Conservation (phyloP, 2,113 vertebrate genomes). For the Stercorarius parasiticus region DNA sequence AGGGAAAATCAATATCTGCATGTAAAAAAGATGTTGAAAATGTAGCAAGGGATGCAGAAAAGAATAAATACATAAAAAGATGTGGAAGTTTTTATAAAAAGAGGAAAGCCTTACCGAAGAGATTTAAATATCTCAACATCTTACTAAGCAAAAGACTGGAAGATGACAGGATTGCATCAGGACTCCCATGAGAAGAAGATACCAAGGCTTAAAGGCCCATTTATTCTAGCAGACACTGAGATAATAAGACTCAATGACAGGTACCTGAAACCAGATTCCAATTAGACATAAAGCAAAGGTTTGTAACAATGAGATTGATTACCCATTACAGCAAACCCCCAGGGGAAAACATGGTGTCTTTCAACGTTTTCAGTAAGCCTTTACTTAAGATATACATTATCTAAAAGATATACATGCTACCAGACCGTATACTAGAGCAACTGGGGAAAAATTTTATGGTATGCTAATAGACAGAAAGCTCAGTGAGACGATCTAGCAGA, state of each 20-base stretch:
- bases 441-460: neutral
- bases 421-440: neutral
- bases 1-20: neutral
- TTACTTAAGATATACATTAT: neutral
- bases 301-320: neutral
- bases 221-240: conserved; percentile 12
- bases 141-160: neutral
- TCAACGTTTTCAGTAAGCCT: neutral
- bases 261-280: conserved; percentile 16
- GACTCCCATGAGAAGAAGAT: neutral
- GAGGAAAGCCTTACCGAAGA: neutral
- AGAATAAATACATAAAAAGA: neutral
- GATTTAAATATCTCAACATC: neutral
- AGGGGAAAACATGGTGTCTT: neutral
- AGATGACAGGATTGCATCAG: neutral
- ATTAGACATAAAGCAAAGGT: conserved; percentile 9
- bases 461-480: neutral
- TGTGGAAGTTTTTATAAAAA: neutral
- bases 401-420: neutral
- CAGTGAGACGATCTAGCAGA: neutral
- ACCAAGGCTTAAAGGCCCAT: neutral
- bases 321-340: neutral
- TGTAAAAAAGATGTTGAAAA: neutral
- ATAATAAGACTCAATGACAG: conserved; percentile 4
- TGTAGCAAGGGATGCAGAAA: neutral